Evolutionary conservation across 2,888 invertebrate genomes (phyloP).

Genomic region (Drosophila pseudotalamancana): DNA sequence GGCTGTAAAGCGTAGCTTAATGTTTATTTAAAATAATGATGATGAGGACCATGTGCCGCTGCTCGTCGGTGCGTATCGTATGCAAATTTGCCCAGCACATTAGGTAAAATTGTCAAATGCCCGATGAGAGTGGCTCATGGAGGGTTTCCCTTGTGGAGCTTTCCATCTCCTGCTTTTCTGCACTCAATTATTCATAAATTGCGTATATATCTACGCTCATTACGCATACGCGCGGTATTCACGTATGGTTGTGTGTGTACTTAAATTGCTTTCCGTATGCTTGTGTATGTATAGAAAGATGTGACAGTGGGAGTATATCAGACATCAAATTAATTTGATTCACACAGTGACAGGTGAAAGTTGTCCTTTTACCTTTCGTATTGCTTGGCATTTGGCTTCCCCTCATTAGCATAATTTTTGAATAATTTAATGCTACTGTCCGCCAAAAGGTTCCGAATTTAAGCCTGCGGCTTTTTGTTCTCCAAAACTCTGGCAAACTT

Average conservation of each 20-base stretch:
- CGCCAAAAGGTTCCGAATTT: conserved; percentile 19
- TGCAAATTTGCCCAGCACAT: conserved; percentile 36
- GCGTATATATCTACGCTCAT: conserved; percentile 58
- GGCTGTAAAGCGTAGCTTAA: conserved; percentile 70
- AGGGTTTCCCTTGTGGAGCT: not conserved
- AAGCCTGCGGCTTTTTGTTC: conserved; percentile 20
- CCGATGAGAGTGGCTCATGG: conserved; percentile 24
- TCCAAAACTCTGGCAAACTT: conserved; percentile 40
- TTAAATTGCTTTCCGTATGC: conserved; percentile 40
- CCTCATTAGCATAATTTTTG: conserved; percentile 63
- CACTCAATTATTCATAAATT: conserved; percentile 76
- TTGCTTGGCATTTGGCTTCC: conserved; percentile 11
- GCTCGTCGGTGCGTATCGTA: conserved; percentile 6
- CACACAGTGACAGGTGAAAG: conserved; percentile 37
- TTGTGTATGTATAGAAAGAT: not conserved
- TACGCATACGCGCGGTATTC: conserved; percentile 68
- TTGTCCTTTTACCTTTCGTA: conserved; percentile 35
- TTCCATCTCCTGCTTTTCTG: conserved; percentile 44
- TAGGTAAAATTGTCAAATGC: conserved; percentile 44
- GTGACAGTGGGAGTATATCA: conserved; percentile 13
- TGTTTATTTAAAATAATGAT: conserved; percentile 80
- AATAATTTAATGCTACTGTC: conserved; percentile 45
- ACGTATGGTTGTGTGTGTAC: conserved; percentile 1
- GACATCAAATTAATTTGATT: conserved; percentile 65
- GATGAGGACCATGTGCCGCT: conserved; percentile 53